These are phyloP conservation scores for Formica aserva DNA, from an alignment of 2,888 invertebrate species.

Conservation along the genomic window DNA sequence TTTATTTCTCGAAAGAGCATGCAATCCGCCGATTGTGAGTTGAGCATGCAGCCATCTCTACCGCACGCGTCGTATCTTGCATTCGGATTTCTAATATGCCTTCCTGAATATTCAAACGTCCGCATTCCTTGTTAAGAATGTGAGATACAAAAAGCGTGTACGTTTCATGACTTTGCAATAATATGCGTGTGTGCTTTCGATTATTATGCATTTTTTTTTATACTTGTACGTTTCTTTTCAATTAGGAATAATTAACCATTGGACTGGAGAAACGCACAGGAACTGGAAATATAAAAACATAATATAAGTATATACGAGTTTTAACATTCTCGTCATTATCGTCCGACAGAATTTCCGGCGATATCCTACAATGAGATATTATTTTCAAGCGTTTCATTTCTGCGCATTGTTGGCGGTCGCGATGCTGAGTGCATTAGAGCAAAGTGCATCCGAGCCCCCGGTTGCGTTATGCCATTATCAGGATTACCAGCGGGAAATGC, in stretches of 20 bases:
- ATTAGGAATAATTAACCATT: not conserved
- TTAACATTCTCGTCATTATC: conserved; percentile 11
- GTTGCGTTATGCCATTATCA: conserved; percentile 76
- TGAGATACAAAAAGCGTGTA: not conserved
- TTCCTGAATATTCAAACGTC: not conserved
- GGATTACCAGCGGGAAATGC: conserved; percentile 72
- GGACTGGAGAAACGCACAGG: not conserved
- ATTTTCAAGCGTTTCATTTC: conserved; percentile 61
- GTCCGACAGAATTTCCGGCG: conserved; percentile 39
- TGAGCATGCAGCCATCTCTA: not conserved
- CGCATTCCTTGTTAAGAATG: not conserved
- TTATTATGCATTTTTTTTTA: not conserved
- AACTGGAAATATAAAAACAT: not conserved
- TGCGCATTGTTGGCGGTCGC: conserved; percentile 53
- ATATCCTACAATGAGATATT: conserved; percentile 61
- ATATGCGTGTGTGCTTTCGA: not conserved
- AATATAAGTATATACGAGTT: not conserved
- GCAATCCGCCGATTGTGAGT: not conserved
- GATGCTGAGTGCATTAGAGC: conserved; percentile 74
- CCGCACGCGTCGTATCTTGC: not conserved
- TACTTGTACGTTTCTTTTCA: not conserved
- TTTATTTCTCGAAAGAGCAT: conserved; percentile 44
- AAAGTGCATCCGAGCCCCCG: conserved; percentile 73
- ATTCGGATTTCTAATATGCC: not conserved
- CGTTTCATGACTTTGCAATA: not conserved